A percentile compares a stretch with the other conserved stretches of the same genome.
These are phyloP conservation scores for Creontiades dilutus DNA, from an alignment of 2,888 invertebrate genomes.

Conservation along the genomic window DNA sequence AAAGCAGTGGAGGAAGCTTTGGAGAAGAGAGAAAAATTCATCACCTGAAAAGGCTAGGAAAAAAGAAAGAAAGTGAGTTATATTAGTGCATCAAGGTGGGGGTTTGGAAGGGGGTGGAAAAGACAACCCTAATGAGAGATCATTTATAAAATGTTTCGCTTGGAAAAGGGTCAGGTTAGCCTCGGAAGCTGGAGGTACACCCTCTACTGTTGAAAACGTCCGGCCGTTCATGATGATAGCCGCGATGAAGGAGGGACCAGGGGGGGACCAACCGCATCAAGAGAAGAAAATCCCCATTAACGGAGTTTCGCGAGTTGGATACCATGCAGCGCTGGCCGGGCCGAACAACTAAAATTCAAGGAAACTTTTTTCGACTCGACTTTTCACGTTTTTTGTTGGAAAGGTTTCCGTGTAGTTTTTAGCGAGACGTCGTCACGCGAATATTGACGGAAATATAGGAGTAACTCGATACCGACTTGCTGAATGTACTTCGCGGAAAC, in stretches of 20 bases:
- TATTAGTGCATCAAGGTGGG: constrained; percentile 35
- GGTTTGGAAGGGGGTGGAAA: constrained; percentile 7
- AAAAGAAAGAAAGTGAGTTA: constrained; percentile 9
- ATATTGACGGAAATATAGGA: too few relatives aligned
- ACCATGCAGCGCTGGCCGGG: background rate
- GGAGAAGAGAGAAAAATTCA: constrained; percentile 7
- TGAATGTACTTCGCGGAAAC: too few relatives aligned
- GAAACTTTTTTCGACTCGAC: too few relatives aligned
- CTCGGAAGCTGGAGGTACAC: background rate
- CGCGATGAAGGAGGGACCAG: background rate
- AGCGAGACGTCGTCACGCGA: too few relatives aligned
- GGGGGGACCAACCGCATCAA: background rate
- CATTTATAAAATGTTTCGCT: constrained; percentile 26
- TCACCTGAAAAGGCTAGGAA: background rate
- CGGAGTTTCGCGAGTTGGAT: background rate
- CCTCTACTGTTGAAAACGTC: background rate
- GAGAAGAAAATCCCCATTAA: constrained; percentile 31
- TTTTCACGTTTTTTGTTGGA: too few relatives aligned
- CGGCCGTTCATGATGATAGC: constrained; percentile 23
- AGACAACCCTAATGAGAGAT: constrained; percentile 34
- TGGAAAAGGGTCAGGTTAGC: constrained; percentile 16
- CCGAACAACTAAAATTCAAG: too few relatives aligned
- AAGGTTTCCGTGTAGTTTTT: too few relatives aligned
- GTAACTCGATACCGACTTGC: too few relatives aligned
- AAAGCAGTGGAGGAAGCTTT: background rate